Conservation (phyloP, 2,113 vertebrate species). For the Oreochromis tanganicae region DNA sequence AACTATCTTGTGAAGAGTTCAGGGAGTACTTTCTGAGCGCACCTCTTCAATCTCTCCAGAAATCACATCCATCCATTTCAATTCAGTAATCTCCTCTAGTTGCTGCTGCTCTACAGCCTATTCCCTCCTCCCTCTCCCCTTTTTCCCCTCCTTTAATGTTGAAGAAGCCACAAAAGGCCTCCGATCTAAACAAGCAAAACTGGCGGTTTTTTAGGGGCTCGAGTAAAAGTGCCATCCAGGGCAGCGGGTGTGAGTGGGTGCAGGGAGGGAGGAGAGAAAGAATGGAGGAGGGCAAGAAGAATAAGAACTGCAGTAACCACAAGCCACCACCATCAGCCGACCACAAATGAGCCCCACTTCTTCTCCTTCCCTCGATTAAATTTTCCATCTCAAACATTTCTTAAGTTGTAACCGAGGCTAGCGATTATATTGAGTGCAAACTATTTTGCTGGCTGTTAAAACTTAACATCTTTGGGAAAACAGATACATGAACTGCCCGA, state of each 20-base stretch:
- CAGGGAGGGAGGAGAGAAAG: constrained; percentile 46
- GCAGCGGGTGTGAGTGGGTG: constrained; percentile 45
- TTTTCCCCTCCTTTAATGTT: constrained; percentile 25
- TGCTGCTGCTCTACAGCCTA: background rate
- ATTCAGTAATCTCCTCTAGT: constrained; percentile 13
- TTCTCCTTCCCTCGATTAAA: constrained; percentile 41
- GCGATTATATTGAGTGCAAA: constrained; percentile 36
- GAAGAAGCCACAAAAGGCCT: constrained; percentile 43
- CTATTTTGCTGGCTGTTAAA: constrained; percentile 39
- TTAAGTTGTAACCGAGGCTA: constrained; percentile 46
- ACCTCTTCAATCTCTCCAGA: constrained; percentile 48
- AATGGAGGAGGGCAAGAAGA: constrained; percentile 35
- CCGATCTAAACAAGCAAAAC: constrained; percentile 43
- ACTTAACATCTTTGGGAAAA: constrained; percentile 17
- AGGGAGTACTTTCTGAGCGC: background rate
- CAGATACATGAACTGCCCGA: background rate
- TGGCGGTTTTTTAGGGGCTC: constrained; percentile 41
- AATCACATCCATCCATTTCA: constrained; percentile 35
- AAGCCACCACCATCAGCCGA: constrained; percentile 54
- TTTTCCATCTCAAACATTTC: constrained; percentile 62
- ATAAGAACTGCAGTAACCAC: constrained; percentile 50
- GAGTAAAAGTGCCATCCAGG: constrained; percentile 44
- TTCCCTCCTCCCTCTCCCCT: background rate
- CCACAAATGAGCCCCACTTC: constrained; percentile 63
- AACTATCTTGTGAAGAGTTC: background rate